These are phyloP conservation scores for Reinhardtius hippoglossoides DNA, from an alignment of 2,113 vertebrate species.

Conservation along the genomic window DNA sequence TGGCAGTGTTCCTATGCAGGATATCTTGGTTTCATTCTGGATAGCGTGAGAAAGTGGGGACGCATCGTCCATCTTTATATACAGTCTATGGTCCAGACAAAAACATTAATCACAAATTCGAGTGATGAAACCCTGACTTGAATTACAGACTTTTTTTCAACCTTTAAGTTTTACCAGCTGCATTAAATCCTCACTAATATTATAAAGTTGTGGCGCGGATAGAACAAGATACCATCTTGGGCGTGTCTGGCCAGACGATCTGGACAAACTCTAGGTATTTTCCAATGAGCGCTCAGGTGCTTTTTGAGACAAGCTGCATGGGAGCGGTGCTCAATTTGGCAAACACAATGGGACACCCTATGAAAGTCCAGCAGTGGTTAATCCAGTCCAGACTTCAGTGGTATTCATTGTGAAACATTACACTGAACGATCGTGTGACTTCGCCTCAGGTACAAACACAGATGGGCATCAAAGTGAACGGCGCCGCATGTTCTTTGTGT, in stretches of 20 bases:
- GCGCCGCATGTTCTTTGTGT: constrained; percentile 29
- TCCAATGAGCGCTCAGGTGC: not conserved
- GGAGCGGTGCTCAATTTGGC: not conserved
- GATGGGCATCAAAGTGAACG: constrained; percentile 68
- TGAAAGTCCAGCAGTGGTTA: constrained; percentile 24
- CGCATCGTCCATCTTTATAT: too few species aligned
- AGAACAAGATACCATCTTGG: not conserved
- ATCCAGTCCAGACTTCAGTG: constrained; percentile 27
- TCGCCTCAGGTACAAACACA: constrained; percentile 65
- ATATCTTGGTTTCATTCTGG: too few species aligned
- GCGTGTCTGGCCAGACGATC: not conserved
- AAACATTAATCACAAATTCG: too few species aligned
- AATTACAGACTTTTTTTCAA: too few species aligned
- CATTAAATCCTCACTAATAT: too few species aligned
- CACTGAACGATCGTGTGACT: constrained; percentile 52
- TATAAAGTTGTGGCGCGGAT: too few species aligned
- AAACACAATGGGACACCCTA: constrained; percentile 8
- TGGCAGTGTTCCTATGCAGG: too few species aligned
- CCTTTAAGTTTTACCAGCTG: not conserved
- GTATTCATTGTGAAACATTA: constrained; percentile 53
- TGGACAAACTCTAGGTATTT: constrained; percentile 5
- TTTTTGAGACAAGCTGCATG: not conserved
- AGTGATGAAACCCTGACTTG: too few species aligned
- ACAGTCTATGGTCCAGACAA: too few species aligned
- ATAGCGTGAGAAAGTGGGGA: too few species aligned